Evolutionary conservation across 1,140 invertebrate species (phyloP).

Genomic region (Drosophila santomea): DNA sequence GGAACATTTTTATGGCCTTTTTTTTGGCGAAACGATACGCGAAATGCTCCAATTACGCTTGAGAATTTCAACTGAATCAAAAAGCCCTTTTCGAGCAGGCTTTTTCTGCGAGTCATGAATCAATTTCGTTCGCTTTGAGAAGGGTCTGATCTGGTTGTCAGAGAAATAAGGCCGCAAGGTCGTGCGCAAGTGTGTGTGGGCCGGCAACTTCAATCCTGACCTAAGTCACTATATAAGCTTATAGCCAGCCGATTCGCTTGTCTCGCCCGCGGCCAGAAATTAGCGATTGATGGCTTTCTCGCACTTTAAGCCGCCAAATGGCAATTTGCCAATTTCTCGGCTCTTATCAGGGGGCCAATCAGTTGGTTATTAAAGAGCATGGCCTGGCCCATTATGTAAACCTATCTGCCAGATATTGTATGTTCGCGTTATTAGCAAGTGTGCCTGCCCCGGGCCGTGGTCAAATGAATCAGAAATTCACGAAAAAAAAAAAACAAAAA

Average conservation of each 20-base stretch:
- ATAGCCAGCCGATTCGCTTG: slow-evolving; percentile 26
- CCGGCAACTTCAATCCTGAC: slow-evolving; percentile 67
- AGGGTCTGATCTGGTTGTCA: slow-evolving; percentile 51
- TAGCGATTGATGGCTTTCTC: slow-evolving; percentile 73
- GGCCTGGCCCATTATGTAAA: slow-evolving; percentile 67
- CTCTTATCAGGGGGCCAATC: slow-evolving; percentile 75
- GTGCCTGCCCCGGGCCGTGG: slow-evolving; percentile 34
- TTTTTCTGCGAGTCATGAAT: slow-evolving; percentile 22
- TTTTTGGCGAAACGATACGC: slow-evolving; percentile 38
- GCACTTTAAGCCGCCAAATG: slow-evolving; percentile 54
- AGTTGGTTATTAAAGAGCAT: slow-evolving; percentile 69
- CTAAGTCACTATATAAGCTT: slow-evolving; percentile 56
- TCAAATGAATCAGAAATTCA: slow-evolving; percentile 43
- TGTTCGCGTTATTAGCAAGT: slow-evolving; percentile 70
- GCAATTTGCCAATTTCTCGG: slow-evolving; percentile 58
- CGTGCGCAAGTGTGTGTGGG: slow-evolving; percentile 22
- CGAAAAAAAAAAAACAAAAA: slow-evolving; percentile 29
- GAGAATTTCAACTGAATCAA: slow-evolving; percentile 52
- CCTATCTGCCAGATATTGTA: slow-evolving; percentile 41
- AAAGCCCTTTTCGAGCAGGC: slow-evolving; percentile 29
- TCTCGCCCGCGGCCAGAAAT: slow-evolving; percentile 27
- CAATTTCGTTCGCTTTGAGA: slow-evolving; percentile 40
- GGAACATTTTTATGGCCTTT: slow-evolving; percentile 51
- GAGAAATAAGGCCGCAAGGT: slow-evolving; percentile 55
- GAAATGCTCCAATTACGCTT: slow-evolving; percentile 74